These are phyloP conservation scores for Cancer borealis DNA, from an alignment of 2,888 invertebrate species.

Conservation along the genomic window DNA sequence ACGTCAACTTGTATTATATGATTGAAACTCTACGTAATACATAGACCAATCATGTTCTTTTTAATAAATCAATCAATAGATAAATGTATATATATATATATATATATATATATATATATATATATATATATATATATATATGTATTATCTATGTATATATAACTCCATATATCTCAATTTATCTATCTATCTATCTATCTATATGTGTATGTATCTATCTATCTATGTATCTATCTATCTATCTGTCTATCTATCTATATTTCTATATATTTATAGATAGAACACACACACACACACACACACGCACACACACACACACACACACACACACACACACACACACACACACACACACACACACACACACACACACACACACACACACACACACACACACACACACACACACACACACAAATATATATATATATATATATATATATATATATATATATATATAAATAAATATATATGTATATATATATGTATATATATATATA, in stretches of 20 bases:
- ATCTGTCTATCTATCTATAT: neutral
- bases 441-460: slow-evolving; percentile 25
- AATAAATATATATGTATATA: too few species aligned
- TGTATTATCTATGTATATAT: neutral
- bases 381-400: slow-evolving; percentile 13
- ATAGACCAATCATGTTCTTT: neutral
- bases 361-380: neutral
- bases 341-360: slow-evolving; percentile 28
- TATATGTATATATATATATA: too few species aligned
- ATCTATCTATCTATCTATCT: slow-evolving; percentile 32
- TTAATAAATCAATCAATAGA: neutral
- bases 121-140: neutral
- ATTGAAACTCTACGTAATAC: neutral
- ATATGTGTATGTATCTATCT: slow-evolving; percentile 44
- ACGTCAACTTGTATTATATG: neutral
- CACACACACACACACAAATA: neutral
- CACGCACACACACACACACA: neutral
- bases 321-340: neutral
- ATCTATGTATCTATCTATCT: slow-evolving; percentile 42
- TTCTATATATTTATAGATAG: too few species aligned
- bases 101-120: slow-evolving; percentile 36
- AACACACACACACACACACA: slow-evolving; percentile 8
- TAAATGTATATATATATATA: neutral
- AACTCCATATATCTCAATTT: neutral
- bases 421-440: neutral